Conservation (phyloP, 2,113 vertebrate species). For the Lasiurus cinereus region DNA sequence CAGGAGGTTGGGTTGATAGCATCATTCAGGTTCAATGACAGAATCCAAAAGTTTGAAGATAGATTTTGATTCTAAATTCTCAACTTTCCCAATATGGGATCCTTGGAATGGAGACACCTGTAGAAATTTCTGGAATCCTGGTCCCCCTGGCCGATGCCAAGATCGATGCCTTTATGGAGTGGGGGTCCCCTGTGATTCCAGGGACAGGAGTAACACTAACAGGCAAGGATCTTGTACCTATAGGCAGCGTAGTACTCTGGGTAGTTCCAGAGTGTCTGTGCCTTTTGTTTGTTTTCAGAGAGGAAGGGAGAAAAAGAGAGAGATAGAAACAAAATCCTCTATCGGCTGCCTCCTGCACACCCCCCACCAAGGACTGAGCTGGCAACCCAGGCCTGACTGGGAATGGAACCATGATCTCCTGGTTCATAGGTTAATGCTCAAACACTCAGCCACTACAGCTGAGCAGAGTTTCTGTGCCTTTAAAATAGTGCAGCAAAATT, state of each 20-base stretch:
- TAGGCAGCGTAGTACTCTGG: neutral
- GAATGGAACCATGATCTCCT: too few relatives aligned
- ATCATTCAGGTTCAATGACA: neutral
- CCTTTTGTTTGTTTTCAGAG: slow-evolving; percentile 71
- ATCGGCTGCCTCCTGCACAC: too few relatives aligned
- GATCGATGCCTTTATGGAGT: too few relatives aligned
- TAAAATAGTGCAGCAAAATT: slow-evolving; percentile 86
- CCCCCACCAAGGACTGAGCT: too few relatives aligned
- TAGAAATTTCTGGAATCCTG: neutral
- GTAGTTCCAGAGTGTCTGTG: slow-evolving; percentile 58
- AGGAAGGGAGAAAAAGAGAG: too few relatives aligned
- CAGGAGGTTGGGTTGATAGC: too few relatives aligned
- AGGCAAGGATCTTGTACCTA: neutral
- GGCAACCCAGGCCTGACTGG: too few relatives aligned
- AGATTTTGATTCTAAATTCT: neutral
- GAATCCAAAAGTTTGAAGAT: neutral
- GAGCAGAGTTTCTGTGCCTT: slow-evolving; percentile 78
- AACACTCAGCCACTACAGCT: too few relatives aligned
- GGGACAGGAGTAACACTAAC: accelerated
- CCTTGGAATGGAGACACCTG: neutral
- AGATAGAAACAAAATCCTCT: too few relatives aligned
- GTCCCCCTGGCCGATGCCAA: neutral
- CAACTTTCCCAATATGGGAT: neutral
- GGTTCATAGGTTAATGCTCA: too few relatives aligned
- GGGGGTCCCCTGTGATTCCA: too few relatives aligned